phyloP scores from a whole-genome alignment of 2,113 vertebrate species.

The Chrysemys picta region DNA sequence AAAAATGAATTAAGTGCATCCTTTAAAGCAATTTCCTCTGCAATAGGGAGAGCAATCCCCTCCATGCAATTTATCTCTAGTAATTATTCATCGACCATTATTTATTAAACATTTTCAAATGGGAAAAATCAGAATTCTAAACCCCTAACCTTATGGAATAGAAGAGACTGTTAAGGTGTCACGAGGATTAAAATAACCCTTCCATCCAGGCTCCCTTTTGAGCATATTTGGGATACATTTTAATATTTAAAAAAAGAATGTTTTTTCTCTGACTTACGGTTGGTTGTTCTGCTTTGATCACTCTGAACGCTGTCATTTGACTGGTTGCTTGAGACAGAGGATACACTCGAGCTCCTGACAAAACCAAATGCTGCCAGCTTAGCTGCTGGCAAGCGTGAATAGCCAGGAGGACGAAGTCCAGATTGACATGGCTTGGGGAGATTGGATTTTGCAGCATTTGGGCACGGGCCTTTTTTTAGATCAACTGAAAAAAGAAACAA shows the following conservation, averaged over 20 bases:
- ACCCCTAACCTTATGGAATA: neutral
- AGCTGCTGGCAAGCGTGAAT: slow-evolving; percentile 88
- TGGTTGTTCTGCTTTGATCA: slow-evolving; percentile 80
- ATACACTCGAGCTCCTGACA: slow-evolving; percentile 88
- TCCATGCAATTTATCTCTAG: neutral
- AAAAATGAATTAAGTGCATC: neutral
- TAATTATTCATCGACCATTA: neutral
- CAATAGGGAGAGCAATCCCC: neutral
- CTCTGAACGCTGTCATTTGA: slow-evolving; percentile 85
- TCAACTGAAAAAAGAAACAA: slow-evolving; percentile 74
- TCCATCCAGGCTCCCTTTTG: neutral
- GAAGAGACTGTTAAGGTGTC: neutral
- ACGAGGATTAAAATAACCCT: neutral
- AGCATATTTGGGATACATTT: neutral
- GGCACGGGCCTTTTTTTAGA: slow-evolving; percentile 82
- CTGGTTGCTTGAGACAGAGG: slow-evolving; percentile 91
- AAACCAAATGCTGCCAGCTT: slow-evolving; percentile 90
- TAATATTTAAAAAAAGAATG: neutral
- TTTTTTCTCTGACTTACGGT: slow-evolving; percentile 82
- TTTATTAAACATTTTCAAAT: neutral
- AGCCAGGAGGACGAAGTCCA: slow-evolving; percentile 93
- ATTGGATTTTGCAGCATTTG: slow-evolving; percentile 81
- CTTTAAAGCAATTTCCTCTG: neutral
- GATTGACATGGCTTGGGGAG: slow-evolving; percentile 88
- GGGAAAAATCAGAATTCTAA: neutral